phyloP scores from a whole-genome alignment of 2,888 invertebrate species.

The Drymonia ruficornis region DNA sequence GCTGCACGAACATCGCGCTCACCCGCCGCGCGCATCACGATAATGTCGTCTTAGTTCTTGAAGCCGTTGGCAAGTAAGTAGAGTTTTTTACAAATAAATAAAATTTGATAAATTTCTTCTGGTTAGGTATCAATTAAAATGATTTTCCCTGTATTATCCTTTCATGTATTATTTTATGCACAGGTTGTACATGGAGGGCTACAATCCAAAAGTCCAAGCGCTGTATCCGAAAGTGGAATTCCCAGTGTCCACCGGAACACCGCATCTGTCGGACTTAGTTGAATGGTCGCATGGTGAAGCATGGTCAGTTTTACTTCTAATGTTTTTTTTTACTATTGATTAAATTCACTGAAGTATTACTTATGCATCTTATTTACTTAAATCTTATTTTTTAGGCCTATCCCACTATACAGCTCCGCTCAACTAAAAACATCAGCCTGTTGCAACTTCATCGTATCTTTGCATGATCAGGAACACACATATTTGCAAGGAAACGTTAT shows the following conservation, averaged over 20 bases:
- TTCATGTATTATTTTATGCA: conserved; percentile 16
- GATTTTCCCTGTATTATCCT: background rate
- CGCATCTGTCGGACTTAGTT: conserved; percentile 90
- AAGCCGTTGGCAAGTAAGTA: conserved; percentile 75
- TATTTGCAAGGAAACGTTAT: conserved; percentile 24
- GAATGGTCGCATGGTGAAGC: conserved; percentile 91
- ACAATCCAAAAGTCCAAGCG: conserved; percentile 87
- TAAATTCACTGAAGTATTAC: background rate
- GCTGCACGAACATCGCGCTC: conserved; percentile 88
- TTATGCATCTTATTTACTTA: background rate
- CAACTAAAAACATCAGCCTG: background rate
- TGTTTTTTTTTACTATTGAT: background rate
- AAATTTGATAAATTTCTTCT: background rate
- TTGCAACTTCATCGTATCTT: conserved; percentile 12
- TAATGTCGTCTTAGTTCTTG: conserved; percentile 79
- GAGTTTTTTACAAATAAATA: background rate
- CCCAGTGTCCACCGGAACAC: conserved; percentile 93
- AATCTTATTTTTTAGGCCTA: background rate
- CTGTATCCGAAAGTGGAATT: conserved; percentile 89
- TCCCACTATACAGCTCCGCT: background rate
- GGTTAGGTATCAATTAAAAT: background rate
- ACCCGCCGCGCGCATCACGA: conserved; percentile 88
- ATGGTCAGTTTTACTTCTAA: conserved; percentile 64
- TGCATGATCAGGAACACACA: conserved; percentile 24
- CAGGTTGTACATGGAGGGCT: conserved; percentile 90